Evolutionary conservation across 2,113 vertebrate species (phyloP).

Genomic region (Etheostoma cragini): DNA sequence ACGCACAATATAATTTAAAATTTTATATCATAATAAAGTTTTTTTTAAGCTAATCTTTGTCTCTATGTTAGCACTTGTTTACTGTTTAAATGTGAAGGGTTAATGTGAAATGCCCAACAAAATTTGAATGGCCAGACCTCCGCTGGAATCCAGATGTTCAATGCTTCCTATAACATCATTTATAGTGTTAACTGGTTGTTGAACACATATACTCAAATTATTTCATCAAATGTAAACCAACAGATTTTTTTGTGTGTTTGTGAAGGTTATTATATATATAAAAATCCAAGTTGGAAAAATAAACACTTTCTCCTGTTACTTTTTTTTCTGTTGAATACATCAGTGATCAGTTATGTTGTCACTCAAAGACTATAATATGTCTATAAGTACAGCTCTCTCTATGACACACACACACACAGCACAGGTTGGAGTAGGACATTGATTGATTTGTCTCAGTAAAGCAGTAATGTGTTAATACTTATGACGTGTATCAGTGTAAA

Average conservation of each 20-base stretch:
- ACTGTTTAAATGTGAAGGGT: constrained; percentile 15
- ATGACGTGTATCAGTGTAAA: background rate
- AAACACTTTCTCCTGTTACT: constrained; percentile 23
- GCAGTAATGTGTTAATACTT: background rate
- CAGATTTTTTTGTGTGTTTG: constrained; percentile 25
- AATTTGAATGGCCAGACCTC: background rate
- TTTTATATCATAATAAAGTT: too few species aligned
- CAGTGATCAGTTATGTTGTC: background rate
- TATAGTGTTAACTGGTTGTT: background rate
- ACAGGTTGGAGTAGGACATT: too few species aligned
- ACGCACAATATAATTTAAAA: background rate
- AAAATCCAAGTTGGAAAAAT: constrained; percentile 11
- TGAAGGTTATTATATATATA: constrained; percentile 38
- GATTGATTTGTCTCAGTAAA: background rate
- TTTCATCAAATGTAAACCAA: constrained; percentile 16
- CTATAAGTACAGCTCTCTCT: background rate
- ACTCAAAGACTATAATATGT: background rate
- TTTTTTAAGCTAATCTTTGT: background rate
- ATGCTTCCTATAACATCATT: background rate
- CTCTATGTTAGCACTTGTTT: background rate
- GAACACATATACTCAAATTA: constrained; percentile 2
- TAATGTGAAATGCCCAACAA: background rate
- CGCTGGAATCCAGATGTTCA: background rate
- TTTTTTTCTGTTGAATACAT: constrained; percentile 24
- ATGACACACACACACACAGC: background rate